These are phyloP conservation scores for Cordilura impudica DNA, from an alignment of 2,888 invertebrate species.

Conservation along the genomic window DNA sequence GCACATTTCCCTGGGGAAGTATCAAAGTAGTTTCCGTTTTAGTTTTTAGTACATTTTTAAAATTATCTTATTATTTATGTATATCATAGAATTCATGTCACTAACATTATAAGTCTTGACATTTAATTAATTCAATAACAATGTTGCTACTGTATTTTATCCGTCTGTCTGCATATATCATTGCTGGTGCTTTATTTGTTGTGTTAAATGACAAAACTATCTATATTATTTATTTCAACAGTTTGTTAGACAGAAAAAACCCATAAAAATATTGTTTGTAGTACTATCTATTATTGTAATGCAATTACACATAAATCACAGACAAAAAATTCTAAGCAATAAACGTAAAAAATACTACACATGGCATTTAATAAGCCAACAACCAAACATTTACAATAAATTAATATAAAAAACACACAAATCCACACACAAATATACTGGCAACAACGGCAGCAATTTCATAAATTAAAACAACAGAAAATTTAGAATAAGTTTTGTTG, in stretches of 20 bases:
- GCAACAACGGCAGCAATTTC: background rate
- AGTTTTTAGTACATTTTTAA: background rate
- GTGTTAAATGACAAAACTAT: conserved; percentile 31
- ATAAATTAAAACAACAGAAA: background rate
- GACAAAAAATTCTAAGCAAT: conserved; percentile 11
- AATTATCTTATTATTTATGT: too few relatives aligned
- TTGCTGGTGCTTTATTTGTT: background rate
- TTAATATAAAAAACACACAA: background rate
- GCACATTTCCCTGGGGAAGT: too few relatives aligned
- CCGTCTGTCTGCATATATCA: background rate
- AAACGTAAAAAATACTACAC: conserved; percentile 19
- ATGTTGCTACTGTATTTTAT: background rate
- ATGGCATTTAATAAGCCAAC: conserved; percentile 47
- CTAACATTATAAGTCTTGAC: background rate
- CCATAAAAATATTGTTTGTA: conserved; percentile 3
- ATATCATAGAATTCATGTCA: background rate
- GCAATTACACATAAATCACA: conserved; percentile 38
- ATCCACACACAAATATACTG: too few relatives aligned
- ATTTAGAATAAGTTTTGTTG: background rate
- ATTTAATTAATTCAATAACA: conserved; percentile 35
- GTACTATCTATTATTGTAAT: background rate
- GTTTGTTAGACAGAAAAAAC: conserved; percentile 17
- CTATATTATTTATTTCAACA: conserved; percentile 28
- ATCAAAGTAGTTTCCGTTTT: too few relatives aligned
- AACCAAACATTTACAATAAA: background rate